phyloP scores from a whole-genome alignment of 2,888 invertebrate genomes.

The Melipona beecheii region DNA sequence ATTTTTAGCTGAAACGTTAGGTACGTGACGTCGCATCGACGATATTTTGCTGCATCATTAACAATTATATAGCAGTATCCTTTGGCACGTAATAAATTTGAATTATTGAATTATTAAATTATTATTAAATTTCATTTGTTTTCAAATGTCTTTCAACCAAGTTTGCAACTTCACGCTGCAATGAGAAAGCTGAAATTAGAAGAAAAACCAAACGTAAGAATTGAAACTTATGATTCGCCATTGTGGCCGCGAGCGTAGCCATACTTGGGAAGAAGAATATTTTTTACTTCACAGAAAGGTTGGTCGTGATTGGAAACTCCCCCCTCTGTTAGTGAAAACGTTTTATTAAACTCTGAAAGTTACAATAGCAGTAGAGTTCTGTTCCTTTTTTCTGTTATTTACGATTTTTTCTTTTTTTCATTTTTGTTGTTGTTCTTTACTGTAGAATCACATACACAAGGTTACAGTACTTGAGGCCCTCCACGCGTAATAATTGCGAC shows the following conservation, averaged over 20 bases:
- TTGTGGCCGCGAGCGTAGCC: not conserved
- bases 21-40: too few species aligned
- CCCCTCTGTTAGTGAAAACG: conserved; percentile 78
- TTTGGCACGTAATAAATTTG: not conserved
- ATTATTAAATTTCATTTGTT: not conserved
- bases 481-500: conserved; percentile 40
- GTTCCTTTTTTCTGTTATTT: conserved; percentile 64
- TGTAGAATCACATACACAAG: conserved; percentile 74
- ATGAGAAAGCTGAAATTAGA: not conserved
- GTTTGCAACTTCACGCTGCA: not conserved
- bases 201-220: not conserved
- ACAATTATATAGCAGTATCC: not conserved
- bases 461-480: conserved; percentile 68
- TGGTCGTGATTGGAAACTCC: conserved; percentile 1
- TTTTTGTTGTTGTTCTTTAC: conserved; percentile 33
- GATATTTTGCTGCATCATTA: not conserved
- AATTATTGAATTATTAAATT: not conserved
- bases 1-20: too few species aligned
- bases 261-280: not conserved
- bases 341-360: conserved; percentile 82
- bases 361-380: conserved; percentile 80
- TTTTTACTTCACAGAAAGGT: not conserved
- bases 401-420: conserved; percentile 25
- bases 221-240: too few species aligned
- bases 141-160: not conserved